Evolutionary conservation across 2,888 invertebrate species (phyloP).

Genomic region (Pristionchus maxplancki): DNA sequence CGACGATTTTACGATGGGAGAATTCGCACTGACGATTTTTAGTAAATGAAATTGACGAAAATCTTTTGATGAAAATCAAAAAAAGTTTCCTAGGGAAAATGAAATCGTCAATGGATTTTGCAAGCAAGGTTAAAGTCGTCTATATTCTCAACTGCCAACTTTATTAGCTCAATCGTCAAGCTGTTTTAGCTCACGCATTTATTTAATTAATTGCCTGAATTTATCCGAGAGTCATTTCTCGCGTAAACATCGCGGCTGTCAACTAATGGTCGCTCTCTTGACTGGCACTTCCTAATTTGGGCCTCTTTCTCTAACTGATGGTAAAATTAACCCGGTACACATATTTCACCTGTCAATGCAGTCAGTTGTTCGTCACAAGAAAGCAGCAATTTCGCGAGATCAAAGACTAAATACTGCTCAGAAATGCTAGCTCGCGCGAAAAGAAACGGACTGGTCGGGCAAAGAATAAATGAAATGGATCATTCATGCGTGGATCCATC

Average conservation of each 20-base stretch:
- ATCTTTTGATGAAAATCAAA: too few relatives aligned
- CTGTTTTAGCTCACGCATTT: constrained; percentile 34
- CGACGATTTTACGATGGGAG: constrained; percentile 31
- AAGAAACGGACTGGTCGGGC: constrained; percentile 1
- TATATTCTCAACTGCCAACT: too few relatives aligned
- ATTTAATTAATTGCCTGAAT: constrained; percentile 11
- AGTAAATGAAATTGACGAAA: neutral
- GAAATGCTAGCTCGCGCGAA: neutral
- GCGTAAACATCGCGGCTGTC: constrained; percentile 37
- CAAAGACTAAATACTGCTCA: neutral
- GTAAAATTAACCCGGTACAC: neutral
- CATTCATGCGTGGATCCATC: constrained; percentile 36
- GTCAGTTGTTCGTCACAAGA: neutral
- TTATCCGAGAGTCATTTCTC: neutral
- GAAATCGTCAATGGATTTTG: too few relatives aligned
- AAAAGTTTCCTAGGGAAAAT: too few relatives aligned
- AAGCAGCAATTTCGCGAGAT: neutral
- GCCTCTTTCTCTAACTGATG: neutral
- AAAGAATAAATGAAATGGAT: constrained; percentile 41
- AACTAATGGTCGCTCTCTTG: neutral
- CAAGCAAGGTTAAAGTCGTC: too few relatives aligned
- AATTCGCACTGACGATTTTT: neutral
- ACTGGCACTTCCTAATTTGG: constrained; percentile 1
- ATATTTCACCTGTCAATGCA: neutral
- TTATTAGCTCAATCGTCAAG: constrained; percentile 11